phyloP scores from a whole-genome alignment of 1,140 invertebrate genomes.

The Papilio machaon region DNA sequence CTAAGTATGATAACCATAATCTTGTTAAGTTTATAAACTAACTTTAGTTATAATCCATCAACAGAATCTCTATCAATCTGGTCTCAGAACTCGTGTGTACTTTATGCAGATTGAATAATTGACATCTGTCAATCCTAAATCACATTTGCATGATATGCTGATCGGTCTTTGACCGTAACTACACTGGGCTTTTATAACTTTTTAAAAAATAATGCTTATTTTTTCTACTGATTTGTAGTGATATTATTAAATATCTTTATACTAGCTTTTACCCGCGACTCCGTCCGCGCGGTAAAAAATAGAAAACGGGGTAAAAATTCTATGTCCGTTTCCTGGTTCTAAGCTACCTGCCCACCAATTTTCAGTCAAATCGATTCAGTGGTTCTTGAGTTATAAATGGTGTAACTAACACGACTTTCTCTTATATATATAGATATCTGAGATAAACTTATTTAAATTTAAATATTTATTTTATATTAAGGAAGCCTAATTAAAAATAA shows the following conservation, averaged over 20 bases:
- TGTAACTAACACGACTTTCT: too few relatives aligned
- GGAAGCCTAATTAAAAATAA: too few relatives aligned
- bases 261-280: too few relatives aligned
- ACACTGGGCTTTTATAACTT: neutral
- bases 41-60: neutral
- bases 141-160: neutral
- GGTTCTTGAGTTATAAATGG: too few relatives aligned
- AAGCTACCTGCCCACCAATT: too few relatives aligned
- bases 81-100: neutral
- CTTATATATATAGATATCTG: too few relatives aligned
- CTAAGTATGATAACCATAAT: neutral
- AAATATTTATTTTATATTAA: too few relatives aligned
- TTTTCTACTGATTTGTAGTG: neutral
- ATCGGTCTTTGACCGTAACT: neutral
- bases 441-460: too few relatives aligned
- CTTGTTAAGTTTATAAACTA: neutral
- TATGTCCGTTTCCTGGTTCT: too few relatives aligned
- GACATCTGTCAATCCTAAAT: neutral
- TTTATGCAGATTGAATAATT: neutral
- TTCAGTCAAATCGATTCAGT: too few relatives aligned
- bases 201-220: neutral
- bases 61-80: neutral
- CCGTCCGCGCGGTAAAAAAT: too few relatives aligned
- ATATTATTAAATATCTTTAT: neutral
- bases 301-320: too few relatives aligned